Evolutionary conservation across 2,797 vertebrate species (phyloP).

Genomic region (Malurus splendens): DNA sequence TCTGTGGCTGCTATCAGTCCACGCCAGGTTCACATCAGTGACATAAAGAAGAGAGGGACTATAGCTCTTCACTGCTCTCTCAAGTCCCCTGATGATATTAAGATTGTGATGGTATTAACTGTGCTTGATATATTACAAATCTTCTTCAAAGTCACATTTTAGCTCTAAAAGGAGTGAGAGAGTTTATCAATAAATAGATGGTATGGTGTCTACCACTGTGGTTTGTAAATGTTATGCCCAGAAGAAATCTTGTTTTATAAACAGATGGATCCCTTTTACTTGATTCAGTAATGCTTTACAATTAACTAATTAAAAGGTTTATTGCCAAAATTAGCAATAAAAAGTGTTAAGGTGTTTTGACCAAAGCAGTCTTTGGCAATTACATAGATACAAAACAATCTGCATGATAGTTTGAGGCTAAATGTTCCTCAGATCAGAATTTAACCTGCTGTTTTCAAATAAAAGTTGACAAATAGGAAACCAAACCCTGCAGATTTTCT

Average conservation of each 20-base stretch:
- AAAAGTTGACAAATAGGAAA: conserved; percentile 74
- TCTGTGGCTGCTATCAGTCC: neutral
- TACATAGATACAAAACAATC: conserved; percentile 70
- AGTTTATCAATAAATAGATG: conserved; percentile 38
- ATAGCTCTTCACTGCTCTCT: neutral
- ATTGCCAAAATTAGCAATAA: conserved; percentile 78
- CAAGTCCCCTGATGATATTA: neutral
- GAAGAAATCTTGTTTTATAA: conserved; percentile 73
- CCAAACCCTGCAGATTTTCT: conserved; percentile 66
- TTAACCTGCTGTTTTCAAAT: conserved; percentile 76
- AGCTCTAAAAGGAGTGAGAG: neutral
- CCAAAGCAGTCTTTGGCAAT: conserved; percentile 74
- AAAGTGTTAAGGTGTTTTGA: conserved; percentile 74
- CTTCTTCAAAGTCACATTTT: conserved; percentile 30
- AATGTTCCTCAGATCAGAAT: conserved; percentile 66
- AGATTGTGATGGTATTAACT: neutral
- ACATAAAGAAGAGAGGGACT: neutral
- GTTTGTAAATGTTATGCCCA: conserved; percentile 69
- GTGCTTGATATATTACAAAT: neutral
- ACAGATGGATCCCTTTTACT: conserved; percentile 79
- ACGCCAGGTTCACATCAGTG: neutral
- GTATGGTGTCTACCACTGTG: conserved; percentile 2
- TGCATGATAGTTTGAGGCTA: conserved; percentile 74
- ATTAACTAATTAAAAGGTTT: conserved; percentile 81
- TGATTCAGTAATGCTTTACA: conserved; percentile 76